Conservation (phyloP, 1,140 invertebrate genomes). For the Scaptomyza graminum region DNA sequence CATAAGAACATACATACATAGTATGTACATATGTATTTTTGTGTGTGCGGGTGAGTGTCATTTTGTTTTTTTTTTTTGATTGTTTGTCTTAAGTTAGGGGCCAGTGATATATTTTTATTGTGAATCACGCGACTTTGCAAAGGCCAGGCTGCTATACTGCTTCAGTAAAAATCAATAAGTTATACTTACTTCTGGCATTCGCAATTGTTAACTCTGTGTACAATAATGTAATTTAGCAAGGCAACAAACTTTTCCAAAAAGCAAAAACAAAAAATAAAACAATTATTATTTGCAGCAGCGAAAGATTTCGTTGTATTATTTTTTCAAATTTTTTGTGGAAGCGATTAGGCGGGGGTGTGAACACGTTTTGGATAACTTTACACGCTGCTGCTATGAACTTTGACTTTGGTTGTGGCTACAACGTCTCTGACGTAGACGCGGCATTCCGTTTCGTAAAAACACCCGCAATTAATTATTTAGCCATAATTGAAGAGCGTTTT, state of each 20-base stretch:
- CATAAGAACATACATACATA: not conserved
- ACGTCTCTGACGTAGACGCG: slow-evolving; percentile 20
- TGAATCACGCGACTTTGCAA: slow-evolving; percentile 73
- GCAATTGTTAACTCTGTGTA: slow-evolving; percentile 24
- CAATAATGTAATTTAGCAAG: slow-evolving; percentile 21
- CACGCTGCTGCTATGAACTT: slow-evolving; percentile 42
- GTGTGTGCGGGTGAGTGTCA: slow-evolving; percentile 7
- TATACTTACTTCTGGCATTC: slow-evolving; percentile 65
- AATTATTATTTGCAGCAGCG: slow-evolving; percentile 3
- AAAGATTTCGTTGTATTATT: slow-evolving; percentile 6
- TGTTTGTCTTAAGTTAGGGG: not conserved
- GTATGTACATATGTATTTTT: no score
- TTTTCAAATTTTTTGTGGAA: not conserved
- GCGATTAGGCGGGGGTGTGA: slow-evolving; percentile 32
- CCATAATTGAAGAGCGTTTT: slow-evolving; percentile 28
- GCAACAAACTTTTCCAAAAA: slow-evolving; percentile 22
- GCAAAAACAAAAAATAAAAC: slow-evolving; percentile 5
- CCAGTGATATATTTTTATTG: slow-evolving; percentile 52
- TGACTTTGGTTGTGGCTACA: slow-evolving; percentile 15
- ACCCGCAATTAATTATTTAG: slow-evolving; percentile 32
- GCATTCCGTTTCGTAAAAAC: slow-evolving; percentile 26
- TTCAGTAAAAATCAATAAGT: slow-evolving; percentile 69
- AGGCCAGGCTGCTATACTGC: slow-evolving; percentile 34
- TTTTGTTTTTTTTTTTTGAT: slow-evolving; percentile 7
- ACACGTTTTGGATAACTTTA: slow-evolving; percentile 40